Evolutionary conservation across 2,888 invertebrate species (phyloP), one percentile per base, ranked within the genome.

Genomic region (Elaeidobius kamerunicus): DNA sequence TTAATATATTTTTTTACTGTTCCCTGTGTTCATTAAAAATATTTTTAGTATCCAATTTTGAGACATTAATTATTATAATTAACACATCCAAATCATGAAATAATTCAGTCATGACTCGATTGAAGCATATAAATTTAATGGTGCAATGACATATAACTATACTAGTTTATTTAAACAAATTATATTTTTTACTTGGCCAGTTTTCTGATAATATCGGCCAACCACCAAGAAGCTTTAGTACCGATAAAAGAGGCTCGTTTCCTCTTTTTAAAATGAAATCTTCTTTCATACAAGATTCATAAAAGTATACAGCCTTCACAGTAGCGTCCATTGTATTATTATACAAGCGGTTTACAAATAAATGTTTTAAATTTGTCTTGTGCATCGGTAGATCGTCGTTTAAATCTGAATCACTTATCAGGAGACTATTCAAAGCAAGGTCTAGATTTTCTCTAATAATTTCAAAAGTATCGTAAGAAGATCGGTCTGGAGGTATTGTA

Each of bases 251-350:
- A 0, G 93, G 92, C 55, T 78, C 77, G 57, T 86, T 81, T 5
- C 84, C 86, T 49, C 89, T 81, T 62, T 79, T 77, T 61, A 85
- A 78, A 57, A 64, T 68, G 60, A 55, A 65, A 73, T 77, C 73
- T 65, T 81, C 83, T 69, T 93, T 89, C 79, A 92, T 88, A 65
- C 95, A 95, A 3, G 94, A 91, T 66, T 81, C 80, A 68, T 90
- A 96, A n/a, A 95, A 78, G 64, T 83, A 77, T 72, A 88, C 90
- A 0, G 92, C 91, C 74, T 95, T 95, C 2, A 78, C 65, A 41
- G 85, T 81, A 0, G 93, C 90, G 62, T 85, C 82, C 55, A 59
- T 38, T 0, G 59, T 59, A 38, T 62, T 56, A 15, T 60, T 58
- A 0, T 56, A 60, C 9, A 41, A 28, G 15, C 52, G 15, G n/a